Percentiles rank a stretch among this genome's conserved stretches.
These are phyloP conservation scores for Pachymerium ferrugineum DNA, from an alignment of 2,888 invertebrate species.

Conservation along the genomic window DNA sequence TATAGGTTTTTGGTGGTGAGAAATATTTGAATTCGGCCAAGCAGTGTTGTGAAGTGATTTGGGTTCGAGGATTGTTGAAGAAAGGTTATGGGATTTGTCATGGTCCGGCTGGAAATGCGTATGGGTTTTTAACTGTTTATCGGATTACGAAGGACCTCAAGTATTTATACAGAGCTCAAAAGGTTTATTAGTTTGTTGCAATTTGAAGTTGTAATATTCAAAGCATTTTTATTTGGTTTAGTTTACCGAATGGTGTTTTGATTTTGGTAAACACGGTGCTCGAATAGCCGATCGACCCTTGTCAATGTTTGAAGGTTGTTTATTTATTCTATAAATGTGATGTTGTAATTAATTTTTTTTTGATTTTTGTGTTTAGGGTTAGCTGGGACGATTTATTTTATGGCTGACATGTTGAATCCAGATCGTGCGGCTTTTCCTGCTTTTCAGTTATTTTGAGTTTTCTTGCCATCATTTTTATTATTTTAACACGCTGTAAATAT, in stretches of 20 bases:
- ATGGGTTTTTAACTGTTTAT: slow-evolving; percentile 70
- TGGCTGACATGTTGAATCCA: slow-evolving; percentile 63
- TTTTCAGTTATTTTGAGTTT: slow-evolving; percentile 45
- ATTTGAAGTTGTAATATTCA: background rate
- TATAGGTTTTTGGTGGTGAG: slow-evolving; percentile 62
- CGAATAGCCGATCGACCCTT: slow-evolving; percentile 68
- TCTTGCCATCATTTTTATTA: background rate
- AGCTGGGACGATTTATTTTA: slow-evolving; percentile 69
- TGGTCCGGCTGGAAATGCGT: slow-evolving; percentile 81
- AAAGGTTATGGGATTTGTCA: slow-evolving; percentile 87
- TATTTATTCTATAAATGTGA: background rate
- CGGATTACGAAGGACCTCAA: slow-evolving; percentile 67
- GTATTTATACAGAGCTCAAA: slow-evolving; percentile 64
- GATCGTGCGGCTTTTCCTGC: slow-evolving; percentile 68
- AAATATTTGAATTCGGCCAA: slow-evolving; percentile 64
- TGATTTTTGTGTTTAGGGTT: slow-evolving; percentile 46
- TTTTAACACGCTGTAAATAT: background rate
- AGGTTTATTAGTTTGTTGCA: slow-evolving; percentile 42
- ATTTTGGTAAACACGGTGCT: slow-evolving; percentile 60
- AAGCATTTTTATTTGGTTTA: slow-evolving; percentile 48
- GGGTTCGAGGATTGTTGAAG: slow-evolving; percentile 70
- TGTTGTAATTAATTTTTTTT: slow-evolving; percentile 3
- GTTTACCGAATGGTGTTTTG: slow-evolving; percentile 75
- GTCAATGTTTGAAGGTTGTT: slow-evolving; percentile 72
- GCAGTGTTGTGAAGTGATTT: slow-evolving; percentile 68